phyloP scores from a whole-genome alignment of 2,888 invertebrate genomes.

The Papilio gigon region DNA sequence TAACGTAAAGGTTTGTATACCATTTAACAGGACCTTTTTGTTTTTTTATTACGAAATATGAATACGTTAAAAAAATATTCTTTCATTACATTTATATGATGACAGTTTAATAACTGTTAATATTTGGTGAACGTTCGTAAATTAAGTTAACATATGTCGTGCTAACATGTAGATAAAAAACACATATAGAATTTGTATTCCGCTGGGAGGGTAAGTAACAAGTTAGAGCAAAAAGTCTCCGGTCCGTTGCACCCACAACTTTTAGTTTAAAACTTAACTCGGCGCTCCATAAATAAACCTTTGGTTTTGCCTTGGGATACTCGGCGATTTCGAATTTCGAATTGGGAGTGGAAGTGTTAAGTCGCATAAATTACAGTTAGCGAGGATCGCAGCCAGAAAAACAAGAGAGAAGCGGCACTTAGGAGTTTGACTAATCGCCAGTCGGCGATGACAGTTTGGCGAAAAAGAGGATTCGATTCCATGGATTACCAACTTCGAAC shows the following conservation, averaged over 20 bases:
- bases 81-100: too few relatives aligned
- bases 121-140: too few relatives aligned
- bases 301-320: constrained; percentile 77
- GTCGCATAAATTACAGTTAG: constrained; percentile 81
- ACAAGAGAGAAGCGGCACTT: constrained; percentile 80
- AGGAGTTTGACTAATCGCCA: constrained; percentile 79
- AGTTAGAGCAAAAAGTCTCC: constrained; percentile 61
- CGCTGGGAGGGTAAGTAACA: constrained; percentile 32
- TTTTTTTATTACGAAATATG: too few relatives aligned
- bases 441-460: constrained; percentile 72
- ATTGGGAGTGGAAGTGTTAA: constrained; percentile 74
- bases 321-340: constrained; percentile 79
- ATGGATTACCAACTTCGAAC: constrained; percentile 42
- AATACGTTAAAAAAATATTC: too few relatives aligned
- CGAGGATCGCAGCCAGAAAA: constrained; percentile 75
- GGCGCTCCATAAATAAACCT: constrained; percentile 79
- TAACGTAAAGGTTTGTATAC: not conserved
- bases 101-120: not conserved
- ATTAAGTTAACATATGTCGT: not conserved
- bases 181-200: constrained; percentile 38
- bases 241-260: constrained; percentile 74
- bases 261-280: constrained; percentile 76
- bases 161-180: constrained; percentile 5
- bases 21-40: not conserved
- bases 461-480: constrained; percentile 29